These are phyloP conservation scores for Gephyroberyx darwinii DNA, from an alignment of 2,797 vertebrate species.

Conservation along the genomic window DNA sequence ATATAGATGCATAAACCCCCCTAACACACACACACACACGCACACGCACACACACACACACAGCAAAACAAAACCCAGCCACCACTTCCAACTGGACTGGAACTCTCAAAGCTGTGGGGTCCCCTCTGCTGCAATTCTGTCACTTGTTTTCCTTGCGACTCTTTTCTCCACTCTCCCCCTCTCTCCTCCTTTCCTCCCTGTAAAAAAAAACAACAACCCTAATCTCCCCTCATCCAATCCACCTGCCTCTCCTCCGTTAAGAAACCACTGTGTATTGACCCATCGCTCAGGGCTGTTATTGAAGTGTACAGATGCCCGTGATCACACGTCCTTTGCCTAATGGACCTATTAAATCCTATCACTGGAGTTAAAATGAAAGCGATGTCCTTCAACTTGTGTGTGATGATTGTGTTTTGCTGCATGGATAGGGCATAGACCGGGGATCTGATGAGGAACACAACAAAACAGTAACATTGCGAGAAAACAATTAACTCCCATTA, in stretches of 20 bases:
- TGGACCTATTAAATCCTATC: neutral
- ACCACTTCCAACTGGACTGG: constrained; percentile 30
- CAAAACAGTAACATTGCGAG: neutral
- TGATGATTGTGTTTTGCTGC: neutral
- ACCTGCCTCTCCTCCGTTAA: neutral
- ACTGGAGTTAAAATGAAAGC: neutral
- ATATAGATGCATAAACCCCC: constrained; percentile 2
- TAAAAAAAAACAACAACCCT: neutral
- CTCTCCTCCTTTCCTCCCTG: neutral
- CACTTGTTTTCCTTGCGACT: constrained; percentile 32
- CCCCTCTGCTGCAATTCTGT: constrained; percentile 30
- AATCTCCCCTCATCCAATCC: constrained; percentile 60
- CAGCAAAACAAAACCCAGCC: neutral
- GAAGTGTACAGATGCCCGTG: neutral
- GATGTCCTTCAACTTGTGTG: neutral
- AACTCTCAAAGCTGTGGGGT: constrained; percentile 23
- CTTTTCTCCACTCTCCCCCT: constrained; percentile 42
- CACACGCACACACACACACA: constrained; percentile 14
- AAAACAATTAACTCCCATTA: neutral
- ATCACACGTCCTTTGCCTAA: neutral
- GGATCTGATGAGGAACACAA: neutral
- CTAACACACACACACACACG: constrained; percentile 2
- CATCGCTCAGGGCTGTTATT: too few species aligned
- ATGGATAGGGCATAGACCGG: neutral
- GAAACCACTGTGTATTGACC: neutral